A percentile compares a stretch with the other conserved stretches of the same genome.
phyloP scores from a whole-genome alignment of 2,113 vertebrate species.

The Pachyramphus minor region DNA sequence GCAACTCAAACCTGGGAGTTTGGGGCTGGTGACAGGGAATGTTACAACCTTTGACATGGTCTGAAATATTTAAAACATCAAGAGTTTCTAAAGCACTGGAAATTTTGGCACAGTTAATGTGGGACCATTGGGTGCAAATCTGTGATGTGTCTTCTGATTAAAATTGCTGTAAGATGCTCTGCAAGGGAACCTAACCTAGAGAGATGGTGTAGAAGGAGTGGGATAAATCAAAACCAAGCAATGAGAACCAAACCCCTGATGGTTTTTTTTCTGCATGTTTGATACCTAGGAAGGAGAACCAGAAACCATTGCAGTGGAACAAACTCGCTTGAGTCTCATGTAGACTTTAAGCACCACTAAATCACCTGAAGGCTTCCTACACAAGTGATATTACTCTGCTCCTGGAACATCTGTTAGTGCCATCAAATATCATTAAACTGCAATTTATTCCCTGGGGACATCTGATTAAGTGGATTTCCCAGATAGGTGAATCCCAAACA shows the following conservation, averaged over 20 bases:
- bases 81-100: neutral
- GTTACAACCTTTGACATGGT: neutral
- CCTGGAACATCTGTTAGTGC: slow-evolving; percentile 34
- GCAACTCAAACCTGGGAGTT: neutral
- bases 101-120: accelerated
- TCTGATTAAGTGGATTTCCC: slow-evolving; percentile 30
- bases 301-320: neutral
- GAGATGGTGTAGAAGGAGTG: neutral
- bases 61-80: neutral
- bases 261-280: neutral
- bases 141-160: neutral
- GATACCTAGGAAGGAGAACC: neutral
- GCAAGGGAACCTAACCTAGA: neutral
- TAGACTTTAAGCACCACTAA: neutral
- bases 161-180: neutral
- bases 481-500: neutral
- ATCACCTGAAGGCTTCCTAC: neutral
- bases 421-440: slow-evolving; percentile 22
- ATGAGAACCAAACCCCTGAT: neutral
- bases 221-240: neutral
- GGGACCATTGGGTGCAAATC: neutral
- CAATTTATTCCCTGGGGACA: neutral
- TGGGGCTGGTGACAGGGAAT: accelerated
- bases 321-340: neutral
- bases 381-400: neutral